Percentiles rank a stretch among this genome's conserved stretches.
These are phyloP conservation scores for Cheilosia grossa DNA, from an alignment of 2,888 invertebrate genomes.

Conservation along the genomic window DNA sequence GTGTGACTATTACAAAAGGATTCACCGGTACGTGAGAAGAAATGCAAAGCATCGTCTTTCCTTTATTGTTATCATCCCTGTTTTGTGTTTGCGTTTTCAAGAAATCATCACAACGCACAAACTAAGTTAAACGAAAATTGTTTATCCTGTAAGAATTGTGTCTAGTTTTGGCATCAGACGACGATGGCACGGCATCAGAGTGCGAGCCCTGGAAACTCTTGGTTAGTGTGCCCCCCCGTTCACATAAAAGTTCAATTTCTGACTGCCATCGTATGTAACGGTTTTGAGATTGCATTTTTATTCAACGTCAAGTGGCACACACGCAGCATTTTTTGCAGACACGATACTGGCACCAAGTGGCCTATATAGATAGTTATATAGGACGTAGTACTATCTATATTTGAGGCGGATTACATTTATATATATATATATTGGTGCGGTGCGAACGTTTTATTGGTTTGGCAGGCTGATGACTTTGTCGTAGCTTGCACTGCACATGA, in stretches of 20 bases:
- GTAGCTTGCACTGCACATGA: constrained; percentile 29
- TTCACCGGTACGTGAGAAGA: constrained; percentile 69
- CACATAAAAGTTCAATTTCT: constrained; percentile 53
- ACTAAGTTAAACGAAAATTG: constrained; percentile 66
- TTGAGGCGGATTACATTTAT: constrained; percentile 1
- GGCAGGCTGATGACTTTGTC: constrained; percentile 52
- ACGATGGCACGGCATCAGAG: constrained; percentile 13
- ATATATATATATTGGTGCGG: constrained; percentile 33
- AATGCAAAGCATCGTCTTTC: constrained; percentile 54
- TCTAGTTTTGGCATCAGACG: constrained; percentile 54
- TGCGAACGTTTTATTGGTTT: constrained; percentile 68
- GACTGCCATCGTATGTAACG: constrained; percentile 57
- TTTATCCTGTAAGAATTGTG: constrained; percentile 59
- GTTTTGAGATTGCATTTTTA: constrained; percentile 67
- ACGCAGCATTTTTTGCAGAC: constrained; percentile 34
- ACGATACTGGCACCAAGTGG: constrained; percentile 7
- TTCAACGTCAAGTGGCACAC: constrained; percentile 39
- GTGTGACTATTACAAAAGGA: constrained; percentile 73
- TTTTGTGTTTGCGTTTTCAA: constrained; percentile 20
- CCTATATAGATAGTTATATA: background rate
- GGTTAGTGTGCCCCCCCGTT: constrained; percentile 15
- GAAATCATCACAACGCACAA: constrained; percentile 62
- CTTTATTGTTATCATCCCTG: background rate
- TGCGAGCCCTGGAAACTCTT: constrained; percentile 29
- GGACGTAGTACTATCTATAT: background rate